Evolutionary conservation across 2,797 vertebrate genomes (phyloP), one percentile per base, ranked within the genome.

Genomic region (Chromobotia macracanthus): DNA sequence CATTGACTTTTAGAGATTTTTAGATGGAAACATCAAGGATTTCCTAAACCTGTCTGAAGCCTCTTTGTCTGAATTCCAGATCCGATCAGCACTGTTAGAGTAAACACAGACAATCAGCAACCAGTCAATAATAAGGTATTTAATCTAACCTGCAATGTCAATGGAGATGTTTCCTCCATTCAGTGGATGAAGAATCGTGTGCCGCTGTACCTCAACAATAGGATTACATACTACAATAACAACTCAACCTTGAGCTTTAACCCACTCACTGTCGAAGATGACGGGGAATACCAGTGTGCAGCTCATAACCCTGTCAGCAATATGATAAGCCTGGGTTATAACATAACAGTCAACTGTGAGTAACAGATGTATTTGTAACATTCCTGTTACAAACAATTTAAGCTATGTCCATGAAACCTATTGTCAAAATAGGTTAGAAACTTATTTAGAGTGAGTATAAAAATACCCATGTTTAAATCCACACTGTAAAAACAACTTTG

Each of bases 301-400:
- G 92, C 87, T 80, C 82, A 21, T 12, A 93, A 92, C 65, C 1
- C 53, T 25, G 88, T 91, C 44, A 92, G 90, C 90, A 86, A 84
- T 67, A 78, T 75, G 80, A 89, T 80, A 61, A 92, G 93, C 80
- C 41, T 5, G 23, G 10, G 41, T 13, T 91, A 87, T 74, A 5
- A 0, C 2, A 78, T 93, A 0, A 0, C 46, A 1, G 84, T 92
- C 11, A 88, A 87, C 68, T 92, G 92, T 93, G 72, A 92, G 93
- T 89, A 84, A 60, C 15, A 38, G 2, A 60, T 69, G 12, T 48
- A 12, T 18, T 61, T 38, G 41, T 44, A 44, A 44, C 41, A 44
- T 44, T 44, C 10, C 41, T 44, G 41, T 44, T 10, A n/a, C n/a
- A n/a, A n/a, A n/a, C 9, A 44, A 44, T 10, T 44, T 44, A 44